These are phyloP conservation scores for Galemys pyrenaicus DNA, from an alignment of 2,113 vertebrate species.

Conservation along the genomic window DNA sequence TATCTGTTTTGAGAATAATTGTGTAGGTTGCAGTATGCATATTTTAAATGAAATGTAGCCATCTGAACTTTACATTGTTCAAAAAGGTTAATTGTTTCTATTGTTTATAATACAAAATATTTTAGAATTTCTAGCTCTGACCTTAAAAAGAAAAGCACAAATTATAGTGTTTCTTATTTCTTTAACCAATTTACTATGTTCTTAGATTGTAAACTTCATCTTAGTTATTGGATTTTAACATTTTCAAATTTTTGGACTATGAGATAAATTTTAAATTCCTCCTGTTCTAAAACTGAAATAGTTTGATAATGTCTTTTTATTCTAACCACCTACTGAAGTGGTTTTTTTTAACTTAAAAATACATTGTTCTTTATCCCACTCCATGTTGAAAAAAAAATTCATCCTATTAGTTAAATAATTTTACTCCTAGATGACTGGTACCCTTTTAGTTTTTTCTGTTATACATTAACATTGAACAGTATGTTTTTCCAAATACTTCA, in stretches of 20 bases:
- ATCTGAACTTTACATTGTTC: conserved; percentile 61
- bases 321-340: conserved; percentile 53
- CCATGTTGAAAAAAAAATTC: neutral
- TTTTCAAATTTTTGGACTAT: conserved; percentile 31
- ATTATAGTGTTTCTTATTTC: conserved; percentile 36
- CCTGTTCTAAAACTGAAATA: conserved; percentile 9
- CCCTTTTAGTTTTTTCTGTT: neutral
- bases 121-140: conserved; percentile 58
- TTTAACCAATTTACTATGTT: conserved; percentile 37
- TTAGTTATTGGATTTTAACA: conserved; percentile 32
- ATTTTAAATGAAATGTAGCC: conserved; percentile 62
- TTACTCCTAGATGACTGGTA: neutral
- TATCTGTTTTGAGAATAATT: conserved; percentile 75
- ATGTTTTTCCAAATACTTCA: conserved; percentile 42
- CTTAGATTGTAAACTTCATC: conserved; percentile 14
- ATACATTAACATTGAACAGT: neutral
- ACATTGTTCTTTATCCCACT: conserved; percentile 41
- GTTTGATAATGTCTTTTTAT: conserved; percentile 52
- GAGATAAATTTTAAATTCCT: conserved; percentile 38
- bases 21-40: conserved; percentile 73
- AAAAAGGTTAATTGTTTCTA: conserved; percentile 65
- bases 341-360: conserved; percentile 71
- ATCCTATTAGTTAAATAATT: conserved; percentile 44
- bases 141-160: conserved; percentile 45
- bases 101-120: conserved; percentile 47